These are phyloP conservation scores for Hippasteria phrygiana DNA, from an alignment of 53 echinoderm and acorn worm genomes.

Conservation along the genomic window DNA sequence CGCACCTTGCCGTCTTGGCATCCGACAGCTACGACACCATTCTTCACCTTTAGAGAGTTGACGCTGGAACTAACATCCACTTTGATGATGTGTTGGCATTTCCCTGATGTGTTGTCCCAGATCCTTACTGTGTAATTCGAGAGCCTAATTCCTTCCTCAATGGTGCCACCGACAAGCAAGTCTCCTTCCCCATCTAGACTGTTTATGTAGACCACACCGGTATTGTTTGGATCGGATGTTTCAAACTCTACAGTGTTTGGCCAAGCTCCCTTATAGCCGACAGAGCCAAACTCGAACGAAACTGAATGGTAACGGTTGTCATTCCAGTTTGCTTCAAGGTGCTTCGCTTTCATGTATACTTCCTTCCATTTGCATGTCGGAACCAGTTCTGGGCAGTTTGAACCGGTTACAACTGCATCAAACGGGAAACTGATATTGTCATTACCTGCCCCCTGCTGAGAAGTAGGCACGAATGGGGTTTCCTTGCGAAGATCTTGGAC, in stretches of 20 bases:
- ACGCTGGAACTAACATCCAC: not conserved
- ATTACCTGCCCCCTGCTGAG: no score
- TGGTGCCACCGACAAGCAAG: not conserved
- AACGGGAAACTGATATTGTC: not conserved
- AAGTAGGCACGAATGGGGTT: not conserved
- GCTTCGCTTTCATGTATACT: constrained; percentile 29
- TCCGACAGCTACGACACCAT: not conserved
- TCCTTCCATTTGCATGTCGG: constrained; percentile 11
- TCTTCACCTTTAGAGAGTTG: not conserved
- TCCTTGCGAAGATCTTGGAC: not conserved
- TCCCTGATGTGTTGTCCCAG: not conserved
- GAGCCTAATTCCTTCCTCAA: no score
- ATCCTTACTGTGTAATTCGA: not conserved
- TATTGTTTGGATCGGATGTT: no score
- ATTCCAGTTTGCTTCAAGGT: constrained; percentile 24
- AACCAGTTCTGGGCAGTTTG: not conserved
- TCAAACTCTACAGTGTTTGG: no score
- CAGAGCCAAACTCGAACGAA: not conserved
- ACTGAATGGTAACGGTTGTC: constrained; percentile 6
- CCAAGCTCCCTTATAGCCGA: no score
- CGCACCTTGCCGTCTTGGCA: not conserved
- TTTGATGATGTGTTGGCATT: not conserved
- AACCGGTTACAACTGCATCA: not conserved
- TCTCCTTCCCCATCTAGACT: constrained; percentile 3
- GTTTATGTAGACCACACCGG: no score